These are phyloP conservation scores for Bursaphelenchus mucronatus DNA, from an alignment of 1,140 invertebrate genomes.

Conservation along the genomic window DNA sequence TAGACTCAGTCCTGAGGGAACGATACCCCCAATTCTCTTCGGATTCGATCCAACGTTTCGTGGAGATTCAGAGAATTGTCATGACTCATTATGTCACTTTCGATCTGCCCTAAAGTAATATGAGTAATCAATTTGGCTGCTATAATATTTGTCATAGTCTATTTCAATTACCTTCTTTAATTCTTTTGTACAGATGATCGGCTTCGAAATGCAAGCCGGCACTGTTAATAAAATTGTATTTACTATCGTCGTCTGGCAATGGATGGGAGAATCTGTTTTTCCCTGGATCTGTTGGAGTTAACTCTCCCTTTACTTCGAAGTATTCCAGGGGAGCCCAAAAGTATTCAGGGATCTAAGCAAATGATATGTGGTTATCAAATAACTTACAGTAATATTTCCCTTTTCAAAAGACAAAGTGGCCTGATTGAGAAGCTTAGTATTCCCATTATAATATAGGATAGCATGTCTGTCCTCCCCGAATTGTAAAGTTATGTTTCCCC, in stretches of 20 bases:
- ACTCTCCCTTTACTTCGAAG: no score
- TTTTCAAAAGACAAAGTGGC: background rate
- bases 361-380: no score
- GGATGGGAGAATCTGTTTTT: no score
- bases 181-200: background rate
- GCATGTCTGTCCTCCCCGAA: background rate
- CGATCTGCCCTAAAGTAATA: background rate
- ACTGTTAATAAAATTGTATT: background rate
- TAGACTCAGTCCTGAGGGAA: background rate
- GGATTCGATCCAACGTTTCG: background rate
- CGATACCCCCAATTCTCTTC: background rate
- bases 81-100: constrained; percentile 3
- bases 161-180: background rate
- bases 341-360: no score
- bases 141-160: background rate
- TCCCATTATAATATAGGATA: background rate
- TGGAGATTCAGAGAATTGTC: background rate
- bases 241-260: background rate
- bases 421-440: background rate
- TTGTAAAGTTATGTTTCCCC: constrained; percentile 1
- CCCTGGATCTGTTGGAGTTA: no score
- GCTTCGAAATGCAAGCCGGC: background rate
- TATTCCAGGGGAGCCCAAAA: no score
- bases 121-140: background rate
- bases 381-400: constrained; percentile 1